Percentiles rank a stretch among this genome's conserved stretches.
Evolutionary conservation across 2,113 vertebrate genomes (phyloP).

Genomic region (Parus major): DNA sequence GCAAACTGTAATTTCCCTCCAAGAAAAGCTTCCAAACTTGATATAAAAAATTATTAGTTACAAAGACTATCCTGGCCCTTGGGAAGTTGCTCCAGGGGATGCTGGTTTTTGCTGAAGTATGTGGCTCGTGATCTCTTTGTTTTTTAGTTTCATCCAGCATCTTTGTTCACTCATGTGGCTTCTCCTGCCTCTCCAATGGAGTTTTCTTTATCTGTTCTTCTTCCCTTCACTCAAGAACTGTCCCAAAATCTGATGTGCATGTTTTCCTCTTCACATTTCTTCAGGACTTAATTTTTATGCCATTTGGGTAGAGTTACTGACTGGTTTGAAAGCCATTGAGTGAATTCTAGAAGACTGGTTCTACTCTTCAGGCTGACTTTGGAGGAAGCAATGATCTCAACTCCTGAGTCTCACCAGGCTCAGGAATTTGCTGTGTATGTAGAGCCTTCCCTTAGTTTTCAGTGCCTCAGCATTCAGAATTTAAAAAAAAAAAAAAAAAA

Average conservation of each 20-base stretch:
- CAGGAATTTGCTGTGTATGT: rapidly evolving
- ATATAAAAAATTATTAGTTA: background rate
- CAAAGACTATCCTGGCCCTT: background rate
- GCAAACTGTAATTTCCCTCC: background rate
- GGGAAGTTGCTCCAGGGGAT: background rate
- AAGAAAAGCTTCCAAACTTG: background rate
- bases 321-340: background rate
- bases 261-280: background rate
- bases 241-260: background rate
- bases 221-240: background rate
- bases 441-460: background rate
- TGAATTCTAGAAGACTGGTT: background rate
- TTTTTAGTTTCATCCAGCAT: background rate
- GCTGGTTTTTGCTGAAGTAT: background rate
- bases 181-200: background rate
- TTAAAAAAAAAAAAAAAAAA: background rate
- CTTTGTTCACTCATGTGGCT: background rate
- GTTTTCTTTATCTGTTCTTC: background rate
- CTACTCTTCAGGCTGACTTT: background rate
- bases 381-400: background rate
- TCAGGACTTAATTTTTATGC: background rate
- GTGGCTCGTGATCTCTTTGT: background rate
- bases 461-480: background rate
- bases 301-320: background rate
- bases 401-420: background rate